Evolutionary conservation across 2,888 invertebrate genomes (phyloP).

Genomic region (Melanostoma mellinum): DNA sequence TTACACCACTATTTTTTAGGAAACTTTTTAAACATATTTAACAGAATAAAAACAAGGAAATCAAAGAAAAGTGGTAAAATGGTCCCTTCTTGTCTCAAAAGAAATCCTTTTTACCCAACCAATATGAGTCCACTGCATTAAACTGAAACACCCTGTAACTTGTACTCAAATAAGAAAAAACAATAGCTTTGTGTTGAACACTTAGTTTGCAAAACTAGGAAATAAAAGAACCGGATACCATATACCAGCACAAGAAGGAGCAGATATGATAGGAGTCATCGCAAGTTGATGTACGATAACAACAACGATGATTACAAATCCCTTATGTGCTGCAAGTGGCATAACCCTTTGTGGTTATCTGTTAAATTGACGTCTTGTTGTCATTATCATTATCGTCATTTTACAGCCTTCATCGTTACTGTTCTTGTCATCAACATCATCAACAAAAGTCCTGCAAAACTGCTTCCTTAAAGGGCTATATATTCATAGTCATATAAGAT

Average conservation of each 20-base stretch:
- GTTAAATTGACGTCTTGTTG: slow-evolving; percentile 64
- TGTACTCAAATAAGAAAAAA: background rate
- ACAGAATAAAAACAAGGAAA: too few species aligned
- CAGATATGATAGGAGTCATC: background rate
- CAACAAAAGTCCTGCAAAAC: slow-evolving; percentile 53
- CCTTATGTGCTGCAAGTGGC: slow-evolving; percentile 58
- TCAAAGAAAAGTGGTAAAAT: too few species aligned
- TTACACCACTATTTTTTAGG: too few species aligned
- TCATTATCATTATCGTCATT: slow-evolving; percentile 56
- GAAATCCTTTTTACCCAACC: too few species aligned
- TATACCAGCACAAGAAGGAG: slow-evolving; percentile 21
- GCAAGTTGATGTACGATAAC: slow-evolving; percentile 39
- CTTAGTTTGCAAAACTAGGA: background rate
- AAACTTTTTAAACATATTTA: too few species aligned
- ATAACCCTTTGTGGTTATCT: slow-evolving; percentile 58
- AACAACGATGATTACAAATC: slow-evolving; percentile 56
- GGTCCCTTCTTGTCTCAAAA: too few species aligned
- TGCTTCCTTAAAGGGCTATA: slow-evolving; percentile 15
- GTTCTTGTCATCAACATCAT: slow-evolving; percentile 38
- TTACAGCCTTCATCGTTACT: slow-evolving; percentile 32
- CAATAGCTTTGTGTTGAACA: slow-evolving; percentile 29
- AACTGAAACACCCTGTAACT: background rate
- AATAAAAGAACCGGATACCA: slow-evolving; percentile 20
- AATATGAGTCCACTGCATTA: too few species aligned
- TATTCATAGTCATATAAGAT: background rate